Percentiles rank a stretch among this genome's conserved stretches.
Evolutionary conservation across 2,113 vertebrate genomes (phyloP).

Genomic region (Cryptotis parvus): DNA sequence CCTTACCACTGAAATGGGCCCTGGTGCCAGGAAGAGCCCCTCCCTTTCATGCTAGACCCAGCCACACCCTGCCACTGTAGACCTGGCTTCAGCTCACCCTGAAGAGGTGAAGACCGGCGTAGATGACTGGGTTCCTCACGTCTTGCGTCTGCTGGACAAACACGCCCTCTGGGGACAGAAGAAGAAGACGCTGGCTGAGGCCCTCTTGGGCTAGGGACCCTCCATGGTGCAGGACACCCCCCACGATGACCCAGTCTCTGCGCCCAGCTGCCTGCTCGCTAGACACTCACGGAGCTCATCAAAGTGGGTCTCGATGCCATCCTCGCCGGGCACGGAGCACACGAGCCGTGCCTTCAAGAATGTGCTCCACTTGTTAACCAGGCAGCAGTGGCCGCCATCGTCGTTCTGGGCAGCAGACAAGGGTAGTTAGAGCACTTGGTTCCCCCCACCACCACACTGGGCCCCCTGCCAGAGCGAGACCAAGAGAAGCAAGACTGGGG

Average conservation of each 20-base stretch:
- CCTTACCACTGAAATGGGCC: background rate
- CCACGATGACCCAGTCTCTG: no score
- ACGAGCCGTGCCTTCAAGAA: slow-evolving; percentile 98
- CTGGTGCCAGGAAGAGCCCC: background rate
- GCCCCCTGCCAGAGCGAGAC: background rate
- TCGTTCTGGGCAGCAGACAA: slow-evolving; percentile 91
- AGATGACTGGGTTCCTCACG: slow-evolving; percentile 97
- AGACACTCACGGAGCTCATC: slow-evolving; percentile 96
- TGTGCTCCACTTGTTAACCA: slow-evolving; percentile 99
- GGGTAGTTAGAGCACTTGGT: background rate
- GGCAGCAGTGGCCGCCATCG: slow-evolving; percentile 97
- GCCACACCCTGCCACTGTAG: no score
- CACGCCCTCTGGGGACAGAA: slow-evolving; percentile 93
- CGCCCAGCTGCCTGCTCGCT: background rate
- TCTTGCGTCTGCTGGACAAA: slow-evolving; percentile 99
- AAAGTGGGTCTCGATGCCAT: slow-evolving; percentile 97
- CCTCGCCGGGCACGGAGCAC: slow-evolving; percentile 95
- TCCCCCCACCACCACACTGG: background rate
- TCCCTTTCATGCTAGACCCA: background rate
- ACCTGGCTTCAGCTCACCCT: no score
- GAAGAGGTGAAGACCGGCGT: slow-evolving; percentile 97
- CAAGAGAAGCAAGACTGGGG: background rate
- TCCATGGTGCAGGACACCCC: no score
- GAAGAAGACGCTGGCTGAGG: slow-evolving; percentile 50
- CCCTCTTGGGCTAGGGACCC: background rate